Conservation (phyloP, 2,888 invertebrate genomes). For the Tridacna crocea region DNA sequence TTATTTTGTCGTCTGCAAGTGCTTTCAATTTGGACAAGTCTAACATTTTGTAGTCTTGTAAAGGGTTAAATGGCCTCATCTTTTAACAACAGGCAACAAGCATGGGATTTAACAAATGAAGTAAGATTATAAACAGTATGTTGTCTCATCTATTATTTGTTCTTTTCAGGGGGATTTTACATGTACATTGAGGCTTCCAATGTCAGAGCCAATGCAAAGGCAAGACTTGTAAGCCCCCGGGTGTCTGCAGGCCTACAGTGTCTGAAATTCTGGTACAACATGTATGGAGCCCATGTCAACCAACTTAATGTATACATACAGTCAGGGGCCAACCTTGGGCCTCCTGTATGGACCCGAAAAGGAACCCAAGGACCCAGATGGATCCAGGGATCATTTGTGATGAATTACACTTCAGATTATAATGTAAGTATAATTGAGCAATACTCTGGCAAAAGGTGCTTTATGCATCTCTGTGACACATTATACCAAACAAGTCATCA, state of each 20-base stretch:
- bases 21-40: no score
- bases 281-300: conserved; percentile 80
- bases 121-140: no score
- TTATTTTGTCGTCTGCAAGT: no score
- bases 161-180: conserved; percentile 74
- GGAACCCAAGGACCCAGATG: conserved; percentile 72
- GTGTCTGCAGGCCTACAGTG: conserved; percentile 65
- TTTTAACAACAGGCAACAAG: no score
- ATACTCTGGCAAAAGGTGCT: no score
- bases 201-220: conserved; percentile 86
- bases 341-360: conserved; percentile 69
- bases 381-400: conserved; percentile 67
- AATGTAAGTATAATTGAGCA: conserved; percentile 63
- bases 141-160: neutral
- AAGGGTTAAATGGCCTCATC: no score
- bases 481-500: no score
- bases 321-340: conserved; percentile 60
- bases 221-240: conserved; percentile 84
- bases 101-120: no score
- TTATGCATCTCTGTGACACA: no score
- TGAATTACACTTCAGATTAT: conserved; percentile 58
- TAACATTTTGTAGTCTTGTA: no score
- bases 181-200: conserved; percentile 84
- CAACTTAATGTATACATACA: conserved; percentile 71
- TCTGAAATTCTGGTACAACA: conserved; percentile 80